Base-by-base conservation (phyloP, 2,797 vertebrate species). In the Dicrostonyx torquatus region DNA sequence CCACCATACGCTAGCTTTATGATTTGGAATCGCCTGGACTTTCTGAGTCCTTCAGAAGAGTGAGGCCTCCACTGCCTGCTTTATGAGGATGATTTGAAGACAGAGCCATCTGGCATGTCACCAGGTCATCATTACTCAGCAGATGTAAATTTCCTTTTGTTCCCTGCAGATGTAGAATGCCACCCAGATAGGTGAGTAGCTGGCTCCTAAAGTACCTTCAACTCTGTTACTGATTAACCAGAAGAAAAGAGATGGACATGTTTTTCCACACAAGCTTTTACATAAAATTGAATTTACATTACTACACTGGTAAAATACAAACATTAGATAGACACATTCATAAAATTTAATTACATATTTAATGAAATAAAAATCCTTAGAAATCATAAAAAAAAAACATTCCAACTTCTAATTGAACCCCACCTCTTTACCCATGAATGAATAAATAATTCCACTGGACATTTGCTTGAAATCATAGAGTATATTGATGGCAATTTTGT, bases 311-410 rank as follows among this genome's bases (percentile, higher is more conserved):
- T 73, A 70, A 95, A 95, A 60, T 92, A 80, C 15, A 66, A 75
- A 62, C 50, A 79, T 70, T 76, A 92, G 20, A 76, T 73, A 8
- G 9, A 82, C 53, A 77, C 73, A 45, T 6, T 91, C 62, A 73
- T 50, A 80, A 92, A 79, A 92, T 48, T 62, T 85, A 72, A 62
- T 88, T 68, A 37, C 48, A 89, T 66, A 1, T 76, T 72, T 83
- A 80, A 79, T 93, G 62, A 96, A 96, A 94, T 43, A 14, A 34
- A 70, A 64, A 72, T 77, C n/a, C 17, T 85, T 76, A 85, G 20
- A 26, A 75, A 84, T 76, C 34, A 31, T 15, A 70, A 3, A n/a
- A 89, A 7, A 68, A 89, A 89, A 87, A 87, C 62, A 43, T 58
- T 66, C 29, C 9, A 87, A 9, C 58, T 40, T 90, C n/a, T 87